Percentiles rank a stretch among this genome's conserved stretches.
Evolutionary conservation across 2,797 vertebrate species (phyloP).

Genomic region (Emys orbicularis): DNA sequence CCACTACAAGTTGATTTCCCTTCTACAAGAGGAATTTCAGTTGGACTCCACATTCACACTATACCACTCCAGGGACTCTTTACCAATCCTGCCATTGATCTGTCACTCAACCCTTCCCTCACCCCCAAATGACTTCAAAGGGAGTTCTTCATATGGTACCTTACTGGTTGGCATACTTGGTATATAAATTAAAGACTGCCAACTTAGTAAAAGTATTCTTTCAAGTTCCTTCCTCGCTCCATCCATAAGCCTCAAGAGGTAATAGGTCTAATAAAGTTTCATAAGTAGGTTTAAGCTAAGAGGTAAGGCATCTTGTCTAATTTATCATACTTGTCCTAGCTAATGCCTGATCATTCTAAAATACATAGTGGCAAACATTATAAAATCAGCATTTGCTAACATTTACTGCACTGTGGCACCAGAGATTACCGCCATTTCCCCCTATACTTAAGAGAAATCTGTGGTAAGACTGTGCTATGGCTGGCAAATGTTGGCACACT

Average conservation of each 20-base stretch:
- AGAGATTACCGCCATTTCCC: neutral
- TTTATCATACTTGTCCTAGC: neutral
- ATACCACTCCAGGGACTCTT: neutral
- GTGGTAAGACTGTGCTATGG: neutral
- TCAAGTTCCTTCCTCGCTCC: neutral
- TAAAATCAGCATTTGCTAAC: neutral
- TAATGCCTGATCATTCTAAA: neutral
- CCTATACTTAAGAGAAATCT: neutral
- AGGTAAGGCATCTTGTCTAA: neutral
- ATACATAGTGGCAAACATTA: neutral
- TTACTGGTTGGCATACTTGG: neutral
- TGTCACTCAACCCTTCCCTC: conserved; percentile 3
- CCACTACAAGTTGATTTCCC: conserved; percentile 60
- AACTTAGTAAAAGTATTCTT: neutral
- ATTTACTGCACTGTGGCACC: neutral
- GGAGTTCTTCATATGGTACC: conserved; percentile 25
- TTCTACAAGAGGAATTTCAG: conserved; percentile 16
- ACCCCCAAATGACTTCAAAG: conserved; percentile 17
- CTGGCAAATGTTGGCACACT: neutral
- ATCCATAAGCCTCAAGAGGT: neutral
- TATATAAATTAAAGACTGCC: neutral
- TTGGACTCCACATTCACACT: conserved; percentile 16
- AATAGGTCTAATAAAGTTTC: neutral
- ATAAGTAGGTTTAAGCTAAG: neutral
- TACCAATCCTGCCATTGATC: conserved; percentile 50